phyloP scores from a whole-genome alignment of 2,797 vertebrate species.

The Sphenopsis melanotis region DNA sequence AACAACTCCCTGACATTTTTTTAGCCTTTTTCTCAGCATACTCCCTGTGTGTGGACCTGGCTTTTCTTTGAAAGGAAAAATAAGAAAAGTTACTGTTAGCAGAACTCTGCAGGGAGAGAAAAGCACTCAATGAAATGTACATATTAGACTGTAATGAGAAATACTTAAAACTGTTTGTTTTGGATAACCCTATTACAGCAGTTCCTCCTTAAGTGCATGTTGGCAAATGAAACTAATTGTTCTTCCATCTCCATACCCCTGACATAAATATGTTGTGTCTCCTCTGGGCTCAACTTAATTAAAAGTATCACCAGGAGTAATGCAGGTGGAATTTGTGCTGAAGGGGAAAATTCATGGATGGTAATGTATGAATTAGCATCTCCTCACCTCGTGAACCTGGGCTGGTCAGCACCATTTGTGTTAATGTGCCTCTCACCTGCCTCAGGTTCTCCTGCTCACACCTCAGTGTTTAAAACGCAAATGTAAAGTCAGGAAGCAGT shows the following conservation, averaged over 20 bases:
- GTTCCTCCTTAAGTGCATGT: background rate
- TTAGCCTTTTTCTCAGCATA: background rate
- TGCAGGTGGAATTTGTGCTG: slow-evolving; percentile 34
- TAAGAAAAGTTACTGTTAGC: background rate
- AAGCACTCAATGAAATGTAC: background rate
- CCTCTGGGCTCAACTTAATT: slow-evolving; percentile 38
- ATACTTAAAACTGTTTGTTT: slow-evolving; percentile 32
- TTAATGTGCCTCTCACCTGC: background rate
- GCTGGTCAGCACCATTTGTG: background rate
- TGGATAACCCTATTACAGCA: background rate
- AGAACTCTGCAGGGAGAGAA: background rate
- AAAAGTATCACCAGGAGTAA: slow-evolving; percentile 14
- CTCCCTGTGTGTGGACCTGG: background rate
- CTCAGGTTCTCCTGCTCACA: background rate
- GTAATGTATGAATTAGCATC: background rate
- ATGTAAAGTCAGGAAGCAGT: background rate
- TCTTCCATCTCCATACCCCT: background rate
- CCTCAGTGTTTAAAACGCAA: background rate
- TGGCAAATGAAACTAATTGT: slow-evolving; percentile 25
- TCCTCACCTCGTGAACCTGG: background rate
- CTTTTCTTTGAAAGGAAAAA: background rate
- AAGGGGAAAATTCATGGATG: background rate
- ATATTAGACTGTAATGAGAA: background rate
- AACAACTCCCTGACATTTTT: background rate
- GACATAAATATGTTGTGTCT: slow-evolving; percentile 31